Conservation (phyloP, 2,113 vertebrate species). For the Chloroceryle aenea region DNA sequence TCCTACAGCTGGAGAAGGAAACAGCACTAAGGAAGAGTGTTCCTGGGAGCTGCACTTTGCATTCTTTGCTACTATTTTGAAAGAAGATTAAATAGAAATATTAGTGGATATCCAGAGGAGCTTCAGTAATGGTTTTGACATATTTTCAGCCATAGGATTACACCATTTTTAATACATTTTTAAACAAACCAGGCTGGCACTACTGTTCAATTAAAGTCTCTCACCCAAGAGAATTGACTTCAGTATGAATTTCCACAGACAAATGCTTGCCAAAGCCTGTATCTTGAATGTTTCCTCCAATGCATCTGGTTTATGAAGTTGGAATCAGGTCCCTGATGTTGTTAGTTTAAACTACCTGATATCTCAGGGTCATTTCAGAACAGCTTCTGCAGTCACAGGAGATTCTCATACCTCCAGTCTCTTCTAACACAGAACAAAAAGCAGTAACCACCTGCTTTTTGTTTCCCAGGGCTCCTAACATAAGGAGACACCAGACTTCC, state of each 20-base stretch:
- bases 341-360: neutral
- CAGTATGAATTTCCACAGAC: neutral
- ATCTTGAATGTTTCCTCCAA: neutral
- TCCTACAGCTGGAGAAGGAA: neutral
- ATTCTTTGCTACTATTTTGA: neutral
- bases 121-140: neutral
- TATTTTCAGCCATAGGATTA: neutral
- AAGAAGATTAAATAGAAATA: neutral
- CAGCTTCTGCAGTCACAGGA: neutral
- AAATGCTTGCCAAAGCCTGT: neutral
- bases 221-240: neutral
- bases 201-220: constrained; percentile 10
- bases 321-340: neutral
- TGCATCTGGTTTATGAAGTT: neutral
- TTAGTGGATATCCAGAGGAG: neutral
- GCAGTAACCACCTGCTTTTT: neutral
- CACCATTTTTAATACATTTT: neutral
- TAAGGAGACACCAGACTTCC: neutral
- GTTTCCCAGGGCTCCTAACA: neutral
- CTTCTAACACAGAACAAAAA: neutral
- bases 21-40: neutral
- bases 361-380: neutral
- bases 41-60: neutral
- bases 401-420: accelerated
- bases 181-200: neutral